Base-by-base conservation (phyloP, 2,113 vertebrate genomes). In the Amblyornis subalaris region DNA sequence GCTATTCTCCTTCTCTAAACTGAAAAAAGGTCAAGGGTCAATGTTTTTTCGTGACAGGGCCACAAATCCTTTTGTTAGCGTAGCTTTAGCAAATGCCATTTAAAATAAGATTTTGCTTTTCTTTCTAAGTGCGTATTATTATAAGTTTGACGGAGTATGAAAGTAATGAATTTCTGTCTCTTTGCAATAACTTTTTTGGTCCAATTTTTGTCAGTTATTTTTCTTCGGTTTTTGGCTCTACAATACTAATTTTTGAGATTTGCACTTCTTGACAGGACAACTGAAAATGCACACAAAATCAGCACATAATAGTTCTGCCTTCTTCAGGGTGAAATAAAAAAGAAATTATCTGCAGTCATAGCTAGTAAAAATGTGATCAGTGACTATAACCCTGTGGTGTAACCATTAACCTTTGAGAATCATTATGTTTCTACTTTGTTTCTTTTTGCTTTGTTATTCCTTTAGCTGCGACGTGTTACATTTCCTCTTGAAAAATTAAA, bases 21-120 rank as follows among this genome's bases (percentile, higher is more conserved):
- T 95, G 97, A 94, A 48, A 61, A 96, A 96, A 97, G 98, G 98
- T 98, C 98, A 98, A 98, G 98, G 98, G 98, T 98, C 98, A 98
- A 97, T 96, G 96, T 98, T 98, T 98, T 97, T 82, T 81, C 7
- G 19, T 97, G 96, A 77, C 96, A 97, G 95, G 95, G 94, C 96
- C 95, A 96, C 92, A 96, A 94, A 97, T 96, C 90, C 94, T 97
- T 98, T 98, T 98, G 97, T 98, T 97, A 94, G 88, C 26, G 13
- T 88, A 90, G 88, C 83, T 95, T 97, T 97, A 90, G 77, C 88
- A 88, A 96, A 96, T 92, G 84, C 82, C 83, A 38, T 96, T 97
- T 94, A 96, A 97, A 98, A 96, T 96, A 97, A 97, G 95, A 97
- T 91, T 97, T 96, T 94, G 88, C 33, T 89, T 94, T 95, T 96